A percentile compares a stretch with the other conserved stretches of the same genome.
These are phyloP conservation scores for Tamandua tetradactyla DNA, from an alignment of 2,797 vertebrate genomes.

Conservation along the genomic window DNA sequence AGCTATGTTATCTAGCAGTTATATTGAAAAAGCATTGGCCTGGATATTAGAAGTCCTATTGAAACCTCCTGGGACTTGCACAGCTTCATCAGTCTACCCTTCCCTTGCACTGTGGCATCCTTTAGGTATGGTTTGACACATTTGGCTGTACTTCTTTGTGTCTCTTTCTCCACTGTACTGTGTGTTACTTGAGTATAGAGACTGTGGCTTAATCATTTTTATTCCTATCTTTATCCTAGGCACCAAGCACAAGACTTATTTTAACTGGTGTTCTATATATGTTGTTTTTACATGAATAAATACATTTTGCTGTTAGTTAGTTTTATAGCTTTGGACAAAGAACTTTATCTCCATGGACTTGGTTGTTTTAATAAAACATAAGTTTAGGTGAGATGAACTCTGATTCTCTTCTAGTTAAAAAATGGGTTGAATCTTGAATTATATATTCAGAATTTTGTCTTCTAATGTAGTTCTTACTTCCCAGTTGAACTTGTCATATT, in stretches of 20 bases:
- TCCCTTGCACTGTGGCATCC: neutral
- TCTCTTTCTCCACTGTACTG: neutral
- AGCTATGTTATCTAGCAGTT: neutral
- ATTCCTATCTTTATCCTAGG: neutral
- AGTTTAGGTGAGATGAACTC: neutral
- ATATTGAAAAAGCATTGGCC: neutral
- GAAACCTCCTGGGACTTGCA: neutral
- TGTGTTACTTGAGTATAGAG: neutral
- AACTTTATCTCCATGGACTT: neutral
- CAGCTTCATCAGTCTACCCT: neutral
- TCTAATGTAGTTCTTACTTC: constrained; percentile 21
- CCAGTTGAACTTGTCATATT: neutral
- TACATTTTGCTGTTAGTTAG: neutral
- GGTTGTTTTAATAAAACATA: constrained; percentile 17
- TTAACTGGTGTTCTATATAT: neutral
- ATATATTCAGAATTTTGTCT: neutral
- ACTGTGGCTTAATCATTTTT: neutral
- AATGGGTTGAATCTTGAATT: neutral
- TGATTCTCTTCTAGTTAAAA: constrained; percentile 11
- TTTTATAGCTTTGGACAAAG: neutral
- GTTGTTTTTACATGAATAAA: neutral
- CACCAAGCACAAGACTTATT: neutral
- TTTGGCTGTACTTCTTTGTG: neutral
- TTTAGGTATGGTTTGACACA: neutral
- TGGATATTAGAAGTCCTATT: neutral